Conservation (phyloP, 2,888 invertebrate genomes). For the Halictus ligatus region DNA sequence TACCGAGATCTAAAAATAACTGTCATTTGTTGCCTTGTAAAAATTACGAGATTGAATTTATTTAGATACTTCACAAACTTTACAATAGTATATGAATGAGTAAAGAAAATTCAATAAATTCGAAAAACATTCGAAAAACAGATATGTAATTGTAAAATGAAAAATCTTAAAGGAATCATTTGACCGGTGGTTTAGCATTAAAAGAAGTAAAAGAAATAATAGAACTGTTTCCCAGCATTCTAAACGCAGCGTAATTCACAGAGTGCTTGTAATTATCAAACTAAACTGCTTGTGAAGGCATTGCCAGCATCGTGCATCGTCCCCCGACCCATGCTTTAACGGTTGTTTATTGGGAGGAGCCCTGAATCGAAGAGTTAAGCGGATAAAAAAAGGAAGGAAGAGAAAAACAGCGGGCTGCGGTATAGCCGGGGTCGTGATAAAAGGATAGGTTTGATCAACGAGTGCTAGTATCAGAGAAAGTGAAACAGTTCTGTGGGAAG, state of each 20-base stretch:
- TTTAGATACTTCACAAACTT: background rate
- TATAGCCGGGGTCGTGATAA: slow-evolving; percentile 57
- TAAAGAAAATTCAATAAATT: too few relatives aligned
- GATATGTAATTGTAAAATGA: too few relatives aligned
- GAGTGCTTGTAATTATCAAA: slow-evolving; percentile 63
- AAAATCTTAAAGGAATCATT: background rate
- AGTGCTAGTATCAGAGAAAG: slow-evolving; percentile 49
- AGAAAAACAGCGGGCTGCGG: background rate
- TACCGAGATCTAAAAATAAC: too few relatives aligned
- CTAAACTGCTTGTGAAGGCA: slow-evolving; percentile 66
- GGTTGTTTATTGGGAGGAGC: slow-evolving; percentile 23
- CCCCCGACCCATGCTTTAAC: background rate
- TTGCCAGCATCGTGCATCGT: slow-evolving; percentile 26
- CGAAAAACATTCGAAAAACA: too few relatives aligned
- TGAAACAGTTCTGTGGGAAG: slow-evolving; percentile 38
- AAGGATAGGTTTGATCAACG: slow-evolving; percentile 77
- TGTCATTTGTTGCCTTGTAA: background rate
- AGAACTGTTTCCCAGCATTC: background rate
- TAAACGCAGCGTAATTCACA: background rate
- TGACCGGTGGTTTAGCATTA: background rate
- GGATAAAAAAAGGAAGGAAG: slow-evolving; percentile 7
- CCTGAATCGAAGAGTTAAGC: slow-evolving; percentile 20
- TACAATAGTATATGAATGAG: background rate
- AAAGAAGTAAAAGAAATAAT: background rate
- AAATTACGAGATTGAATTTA: background rate